These are phyloP conservation scores for Valencia hispanica DNA, from an alignment of 2,797 vertebrate genomes.

Conservation along the genomic window DNA sequence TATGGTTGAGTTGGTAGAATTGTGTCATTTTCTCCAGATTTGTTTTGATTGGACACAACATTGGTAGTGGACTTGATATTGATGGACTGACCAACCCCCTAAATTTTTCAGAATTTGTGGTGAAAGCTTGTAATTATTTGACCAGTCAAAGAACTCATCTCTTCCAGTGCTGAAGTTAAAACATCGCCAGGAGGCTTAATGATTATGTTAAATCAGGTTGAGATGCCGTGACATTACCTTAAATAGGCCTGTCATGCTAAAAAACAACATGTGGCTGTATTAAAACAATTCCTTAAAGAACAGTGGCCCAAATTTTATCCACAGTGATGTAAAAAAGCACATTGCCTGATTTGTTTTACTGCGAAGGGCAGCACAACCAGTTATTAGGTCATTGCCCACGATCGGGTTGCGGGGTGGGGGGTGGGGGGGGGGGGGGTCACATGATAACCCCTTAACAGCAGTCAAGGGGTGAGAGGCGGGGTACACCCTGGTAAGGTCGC, in stretches of 20 bases:
- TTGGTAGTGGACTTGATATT: too few species aligned
- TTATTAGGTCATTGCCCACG: neutral
- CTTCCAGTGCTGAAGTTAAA: neutral
- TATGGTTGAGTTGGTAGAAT: too few species aligned
- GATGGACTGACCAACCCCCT: too few species aligned
- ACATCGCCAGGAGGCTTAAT: neutral
- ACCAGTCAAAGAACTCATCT: too few species aligned
- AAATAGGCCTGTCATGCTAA: neutral
- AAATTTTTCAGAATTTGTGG: slow-evolving; percentile 27
- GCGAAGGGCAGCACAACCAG: neutral
- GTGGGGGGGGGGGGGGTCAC: too few species aligned
- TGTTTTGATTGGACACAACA: too few species aligned
- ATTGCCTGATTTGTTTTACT: neutral
- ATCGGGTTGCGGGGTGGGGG: too few species aligned
- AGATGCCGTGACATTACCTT: neutral
- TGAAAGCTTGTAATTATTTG: neutral
- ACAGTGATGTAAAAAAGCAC: neutral
- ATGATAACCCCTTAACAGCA: neutral
- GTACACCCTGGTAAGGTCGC: too few species aligned
- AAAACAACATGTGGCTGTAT: neutral
- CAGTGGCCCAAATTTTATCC: neutral
- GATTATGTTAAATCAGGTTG: neutral
- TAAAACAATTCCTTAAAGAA: neutral
- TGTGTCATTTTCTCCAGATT: too few species aligned
- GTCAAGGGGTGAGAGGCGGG: too few species aligned